Evolutionary conservation across 1,140 invertebrate species (phyloP).

Genomic region (Diorhabda carinulata): DNA sequence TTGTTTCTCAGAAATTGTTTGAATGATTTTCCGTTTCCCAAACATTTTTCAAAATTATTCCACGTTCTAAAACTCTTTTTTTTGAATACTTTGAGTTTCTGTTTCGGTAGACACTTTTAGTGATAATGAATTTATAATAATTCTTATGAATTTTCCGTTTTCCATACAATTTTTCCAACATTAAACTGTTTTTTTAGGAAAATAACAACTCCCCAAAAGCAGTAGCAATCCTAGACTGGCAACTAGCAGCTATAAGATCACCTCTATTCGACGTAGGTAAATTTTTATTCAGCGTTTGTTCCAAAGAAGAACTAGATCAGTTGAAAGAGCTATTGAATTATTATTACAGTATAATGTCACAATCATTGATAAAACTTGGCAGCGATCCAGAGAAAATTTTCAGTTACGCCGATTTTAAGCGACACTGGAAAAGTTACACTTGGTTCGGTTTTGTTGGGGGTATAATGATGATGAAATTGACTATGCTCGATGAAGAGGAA

Average conservation of each 20-base stretch:
- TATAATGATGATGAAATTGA: conserved; percentile 21
- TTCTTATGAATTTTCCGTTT: no score
- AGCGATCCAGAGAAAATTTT: conserved; percentile 48
- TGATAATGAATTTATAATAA: no score
- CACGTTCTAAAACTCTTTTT: no score
- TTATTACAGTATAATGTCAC: conserved; percentile 52
- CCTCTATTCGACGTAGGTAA: conserved; percentile 56
- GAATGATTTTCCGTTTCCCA: no score
- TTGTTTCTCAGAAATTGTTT: no score
- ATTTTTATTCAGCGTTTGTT: conserved; percentile 54
- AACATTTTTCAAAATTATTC: no score
- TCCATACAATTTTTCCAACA: no score
- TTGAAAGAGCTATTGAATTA: conserved; percentile 50
- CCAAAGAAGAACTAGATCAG: conserved; percentile 49
- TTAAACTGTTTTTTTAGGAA: no score
- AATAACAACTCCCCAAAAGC: conserved; percentile 37
- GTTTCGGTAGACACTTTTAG: no score
- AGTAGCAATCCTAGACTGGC: conserved; percentile 53
- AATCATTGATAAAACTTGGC: conserved; percentile 39
- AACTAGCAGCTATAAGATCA: conserved; percentile 52
- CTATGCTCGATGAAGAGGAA: no score
- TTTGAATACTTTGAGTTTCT: no score
- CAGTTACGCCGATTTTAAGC: conserved; percentile 47
- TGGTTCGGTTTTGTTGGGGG: conserved; percentile 40
- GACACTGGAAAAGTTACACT: conserved; percentile 44